Evolutionary conservation across 2,888 invertebrate genomes (phyloP).

Genomic region (Pterostichus madidus): DNA sequence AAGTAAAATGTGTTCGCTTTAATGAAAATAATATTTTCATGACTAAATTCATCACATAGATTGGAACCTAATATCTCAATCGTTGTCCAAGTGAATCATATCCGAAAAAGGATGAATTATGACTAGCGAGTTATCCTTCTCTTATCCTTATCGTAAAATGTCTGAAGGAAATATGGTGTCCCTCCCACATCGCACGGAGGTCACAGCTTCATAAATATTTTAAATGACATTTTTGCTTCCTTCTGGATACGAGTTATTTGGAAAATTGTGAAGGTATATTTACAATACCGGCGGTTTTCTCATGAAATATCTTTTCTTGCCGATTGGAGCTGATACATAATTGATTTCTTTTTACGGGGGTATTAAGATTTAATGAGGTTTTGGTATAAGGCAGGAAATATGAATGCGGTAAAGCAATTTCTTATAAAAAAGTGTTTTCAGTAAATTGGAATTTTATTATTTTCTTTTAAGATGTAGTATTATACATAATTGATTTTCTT

Average conservation of each 20-base stretch:
- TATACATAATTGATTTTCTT: too few species aligned
- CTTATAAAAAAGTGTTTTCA: too few species aligned
- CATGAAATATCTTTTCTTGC: not conserved
- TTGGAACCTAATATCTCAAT: not conserved
- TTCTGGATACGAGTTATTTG: not conserved
- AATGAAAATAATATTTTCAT: too few species aligned
- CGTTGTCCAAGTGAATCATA: not conserved
- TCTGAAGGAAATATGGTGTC: slow-evolving; percentile 19
- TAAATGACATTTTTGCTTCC: slow-evolving; percentile 37
- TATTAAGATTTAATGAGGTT: slow-evolving; percentile 11
- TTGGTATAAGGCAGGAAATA: not conserved
- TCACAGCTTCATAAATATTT: slow-evolving; percentile 35
- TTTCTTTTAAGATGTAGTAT: too few species aligned
- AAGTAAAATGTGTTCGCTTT: too few species aligned
- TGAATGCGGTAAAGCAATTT: too few species aligned
- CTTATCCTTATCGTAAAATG: slow-evolving; percentile 2
- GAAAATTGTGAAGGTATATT: slow-evolving; percentile 6
- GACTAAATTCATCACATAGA: not conserved
- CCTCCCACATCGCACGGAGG: not conserved
- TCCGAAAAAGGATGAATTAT: not conserved
- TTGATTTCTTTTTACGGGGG: not conserved
- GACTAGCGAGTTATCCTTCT: not conserved
- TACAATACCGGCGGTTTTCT: not conserved
- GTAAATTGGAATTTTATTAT: too few species aligned
- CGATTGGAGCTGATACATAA: not conserved